Base-by-base conservation (phyloP, 2,888 invertebrate genomes). In the Cecidostiba fungosa region DNA sequence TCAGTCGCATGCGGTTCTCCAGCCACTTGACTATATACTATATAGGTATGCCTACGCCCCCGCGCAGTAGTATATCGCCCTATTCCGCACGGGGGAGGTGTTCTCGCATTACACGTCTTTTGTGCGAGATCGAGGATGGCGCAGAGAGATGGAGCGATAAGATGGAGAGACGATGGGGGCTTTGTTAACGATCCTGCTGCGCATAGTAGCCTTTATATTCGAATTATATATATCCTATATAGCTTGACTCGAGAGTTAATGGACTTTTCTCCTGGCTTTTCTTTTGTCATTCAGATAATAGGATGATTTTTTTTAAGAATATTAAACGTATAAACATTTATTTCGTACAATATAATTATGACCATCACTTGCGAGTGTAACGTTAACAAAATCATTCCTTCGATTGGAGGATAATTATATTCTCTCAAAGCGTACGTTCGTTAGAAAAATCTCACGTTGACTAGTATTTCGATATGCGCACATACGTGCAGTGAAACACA, bases 1-100 rank as follows among this genome's bases (percentile, higher is more conserved):
- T 93, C 93, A 93, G 92, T 91, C 92, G 92, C 93, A 93, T 89
- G 89, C 50, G 77, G 77, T 80, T 70, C 85, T 81, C 59, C 72
- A 77, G 90, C 70, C 47, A 43, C 76, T 62, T 29, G 54, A 59
- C 43, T 43, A 23, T 8, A 47, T 47, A 59, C 16, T n/a, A 54
- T 47, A n/a, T 47, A 26, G 19, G 39, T 62, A 39, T 32, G 16
- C 62, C 16, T 39, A 59, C 16, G 5, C 66, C 26, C 16, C 29
- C 66, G 23, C 8, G n/a, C 47, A 59, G 54, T 8, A 1, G 54
- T 59, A 59, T 59, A 59, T 47, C 43, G 19, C 12, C 12, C 36
- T n/a, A 32, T 32, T n/a, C 74, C 47, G 47, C 19, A n/a, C 32
- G 74, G 80, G 66, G 79, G 50, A 47, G 72, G 70, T 80, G 86